Base-by-base conservation (phyloP, 1,140 invertebrate species). In the Armadillidium nasatum region DNA sequence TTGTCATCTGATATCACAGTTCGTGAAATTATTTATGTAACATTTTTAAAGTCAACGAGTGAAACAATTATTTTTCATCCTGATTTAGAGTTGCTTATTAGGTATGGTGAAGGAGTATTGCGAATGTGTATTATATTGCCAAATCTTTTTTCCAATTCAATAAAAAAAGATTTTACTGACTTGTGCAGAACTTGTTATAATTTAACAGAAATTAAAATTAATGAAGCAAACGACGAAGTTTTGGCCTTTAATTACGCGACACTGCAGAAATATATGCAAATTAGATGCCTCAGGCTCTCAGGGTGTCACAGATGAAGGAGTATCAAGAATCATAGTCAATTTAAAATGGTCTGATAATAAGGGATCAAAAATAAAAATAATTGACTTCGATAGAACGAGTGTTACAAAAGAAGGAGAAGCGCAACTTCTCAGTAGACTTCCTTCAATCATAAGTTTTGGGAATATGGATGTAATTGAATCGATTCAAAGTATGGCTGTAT, bases 301-400 rank as follows among this genome's bases (percentile, higher is more conserved):
- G 43, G 77, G 77, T 13, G 73, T 80, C 15, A 80, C 79, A 7
- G 79, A 80, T 72, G 77, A 80, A 19, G 79, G 79, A 44, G 43
- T 80, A 43, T 74, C 75, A 22, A 46, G 79, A 33, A 72, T 76
- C 11, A 78, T 80, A 22, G 75, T 76, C 22, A 80, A 78, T 44
- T 44, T 80, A 22, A 72, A 73, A 22, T 80, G 79, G 79, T 72
- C 76, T 0, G 74, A 74, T 7, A 33, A 33, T 33, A 72, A 66
- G 10, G 75, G 76, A 11, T 71, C 77, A 11, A 44, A 72, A n/a
- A 45, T 80, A 23, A 72, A 71, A 13, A 68, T 77, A 21, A 44
- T 80, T n/a, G 79, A 80, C 72, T 70, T 80, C 19, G 79, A 76
- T 7, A 76, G 70, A 11, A 80, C 79, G 15, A 80, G 79, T 72